Conservation (phyloP, 2,888 invertebrate species). For the Eilema depressum region DNA sequence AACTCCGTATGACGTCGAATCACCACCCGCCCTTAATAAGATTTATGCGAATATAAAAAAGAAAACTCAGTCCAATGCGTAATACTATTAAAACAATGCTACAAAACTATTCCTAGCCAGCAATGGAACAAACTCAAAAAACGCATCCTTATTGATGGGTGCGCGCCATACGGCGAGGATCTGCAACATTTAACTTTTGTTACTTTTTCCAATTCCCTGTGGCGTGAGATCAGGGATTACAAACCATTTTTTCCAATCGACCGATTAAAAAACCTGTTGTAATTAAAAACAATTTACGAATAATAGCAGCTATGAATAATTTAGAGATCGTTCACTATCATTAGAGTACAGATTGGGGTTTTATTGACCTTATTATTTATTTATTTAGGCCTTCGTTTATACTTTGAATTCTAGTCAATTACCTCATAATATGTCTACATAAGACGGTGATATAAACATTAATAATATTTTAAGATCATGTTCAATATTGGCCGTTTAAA, state of each 20-base stretch:
- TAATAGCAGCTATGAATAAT: conserved; percentile 61
- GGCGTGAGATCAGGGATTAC: conserved; percentile 63
- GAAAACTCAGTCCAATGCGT: conserved; percentile 58
- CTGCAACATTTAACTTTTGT: conserved; percentile 73
- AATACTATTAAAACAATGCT: conserved; percentile 20
- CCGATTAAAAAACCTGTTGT: conserved; percentile 54
- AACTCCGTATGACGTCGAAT: conserved; percentile 80
- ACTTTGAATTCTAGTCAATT: conserved; percentile 49
- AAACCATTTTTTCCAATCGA: conserved; percentile 60
- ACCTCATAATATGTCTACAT: conserved; percentile 48
- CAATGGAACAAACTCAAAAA: conserved; percentile 62
- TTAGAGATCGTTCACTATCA: conserved; percentile 63
- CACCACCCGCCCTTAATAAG: conserved; percentile 69
- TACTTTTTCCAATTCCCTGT: conserved; percentile 71
- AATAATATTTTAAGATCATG: conserved; percentile 17
- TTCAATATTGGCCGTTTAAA: conserved; percentile 10
- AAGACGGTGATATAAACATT: conserved; percentile 27
- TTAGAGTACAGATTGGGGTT: conserved; percentile 60
- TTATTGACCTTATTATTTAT: conserved; percentile 65
- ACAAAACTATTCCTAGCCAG: conserved; percentile 46
- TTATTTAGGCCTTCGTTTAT: conserved; percentile 58
- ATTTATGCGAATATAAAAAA: conserved; percentile 68
- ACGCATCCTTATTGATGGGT: conserved; percentile 62
- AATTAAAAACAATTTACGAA: conserved; percentile 64
- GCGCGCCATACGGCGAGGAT: conserved; percentile 69